Percentiles rank a stretch among this genome's conserved stretches.
Conservation (phyloP, 1,140 invertebrate genomes). For the Magallana angulata region DNA sequence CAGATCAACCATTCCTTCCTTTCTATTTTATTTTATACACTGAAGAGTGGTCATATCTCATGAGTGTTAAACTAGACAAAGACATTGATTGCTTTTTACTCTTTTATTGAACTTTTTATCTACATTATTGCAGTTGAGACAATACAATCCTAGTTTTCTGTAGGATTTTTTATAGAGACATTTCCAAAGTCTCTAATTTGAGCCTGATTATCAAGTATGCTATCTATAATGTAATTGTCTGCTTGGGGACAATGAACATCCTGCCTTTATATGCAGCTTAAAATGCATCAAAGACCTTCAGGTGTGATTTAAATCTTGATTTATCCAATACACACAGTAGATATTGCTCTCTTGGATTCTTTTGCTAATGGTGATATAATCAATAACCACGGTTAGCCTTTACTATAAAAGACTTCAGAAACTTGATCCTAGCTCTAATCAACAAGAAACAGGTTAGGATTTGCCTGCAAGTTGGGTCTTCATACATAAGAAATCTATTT, state of each 20-base stretch:
- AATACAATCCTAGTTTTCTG: too few relatives aligned
- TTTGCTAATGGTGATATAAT: neutral
- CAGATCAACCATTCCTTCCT: neutral
- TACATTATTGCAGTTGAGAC: too few relatives aligned
- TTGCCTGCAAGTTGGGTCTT: constrained; percentile 5
- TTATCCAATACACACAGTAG: neutral
- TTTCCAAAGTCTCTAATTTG: too few relatives aligned
- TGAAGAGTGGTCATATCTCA: too few relatives aligned
- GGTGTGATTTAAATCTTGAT: neutral
- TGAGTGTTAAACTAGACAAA: too few relatives aligned
- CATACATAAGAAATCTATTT: neutral
- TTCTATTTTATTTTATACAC: too few relatives aligned
- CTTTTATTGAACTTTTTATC: too few relatives aligned
- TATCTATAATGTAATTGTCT: neutral
- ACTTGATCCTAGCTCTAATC: neutral
- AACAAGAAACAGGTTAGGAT: neutral
- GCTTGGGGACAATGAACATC: neutral
- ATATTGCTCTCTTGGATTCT: neutral
- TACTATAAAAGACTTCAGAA: neutral
- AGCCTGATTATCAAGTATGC: too few relatives aligned
- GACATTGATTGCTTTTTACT: too few relatives aligned
- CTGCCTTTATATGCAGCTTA: neutral
- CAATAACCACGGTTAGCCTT: neutral
- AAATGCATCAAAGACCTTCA: neutral
- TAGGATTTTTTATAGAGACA: too few relatives aligned